Base-by-base conservation (phyloP, 2,797 vertebrate species). In the Amazona finschi region DNA sequence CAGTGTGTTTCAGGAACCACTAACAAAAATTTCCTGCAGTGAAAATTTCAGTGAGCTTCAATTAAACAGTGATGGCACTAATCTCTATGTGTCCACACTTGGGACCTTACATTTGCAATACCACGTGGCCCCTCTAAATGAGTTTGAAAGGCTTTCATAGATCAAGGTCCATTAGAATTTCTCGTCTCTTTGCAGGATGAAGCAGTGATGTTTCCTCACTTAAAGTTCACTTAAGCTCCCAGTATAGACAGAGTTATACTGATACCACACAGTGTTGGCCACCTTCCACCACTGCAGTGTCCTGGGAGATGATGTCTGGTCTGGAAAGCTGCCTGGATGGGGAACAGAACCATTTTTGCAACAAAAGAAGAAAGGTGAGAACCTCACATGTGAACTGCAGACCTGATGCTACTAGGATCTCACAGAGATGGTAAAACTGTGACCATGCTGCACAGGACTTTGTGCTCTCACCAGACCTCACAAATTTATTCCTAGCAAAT, bases 271-370 rank as follows among this genome's bases (percentile, higher is more conserved):
- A 6, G 15, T 62, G 52, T 39, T 90, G 93, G 90, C 72, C 69
- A 86, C 38, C 39, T 85, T 95, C 84, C 74, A 95, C 43, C 81
- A 87, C 77, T 90, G 67, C 90, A 90, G 82, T n/a, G 50, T 71
- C 33, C 79, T 87, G 61, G 85, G 91, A 93, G 85, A 88, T 41
- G 64, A 84, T 46, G 33, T 75, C 67, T 92, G 38, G 47, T 41
- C 77, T 85, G 74, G 62, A 93, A 91, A 85, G 31, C 47, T 90
- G 71, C 82, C 71, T 67, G 15, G 17, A 39, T 67, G 25, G 38
- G 41, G n/a, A 81, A 71, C 6, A 72, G 85, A 74, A 92, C 17
- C 38, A 61, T 88, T 95, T 88, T 73, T 87, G 17, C 21, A 70
- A 57, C 31, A 77, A 46, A 94, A 92, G 71, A 86, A 79, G 85